A percentile compares a stretch with the other conserved stretches of the same genome.
These are phyloP conservation scores for Oryzias dopingdopingensis DNA, from an alignment of 2,797 vertebrate genomes.

Conservation along the genomic window DNA sequence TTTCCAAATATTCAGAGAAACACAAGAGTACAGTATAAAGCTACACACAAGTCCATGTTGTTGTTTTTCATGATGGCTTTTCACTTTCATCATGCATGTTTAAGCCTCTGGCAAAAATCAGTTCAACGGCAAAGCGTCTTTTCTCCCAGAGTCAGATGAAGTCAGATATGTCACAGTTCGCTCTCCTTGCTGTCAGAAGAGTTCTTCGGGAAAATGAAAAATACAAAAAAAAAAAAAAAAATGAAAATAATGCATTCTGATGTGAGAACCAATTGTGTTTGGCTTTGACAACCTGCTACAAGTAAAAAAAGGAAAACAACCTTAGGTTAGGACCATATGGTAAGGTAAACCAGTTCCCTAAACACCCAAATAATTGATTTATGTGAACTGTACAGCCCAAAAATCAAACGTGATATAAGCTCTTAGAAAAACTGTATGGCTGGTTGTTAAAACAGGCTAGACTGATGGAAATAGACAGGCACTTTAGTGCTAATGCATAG, in stretches of 20 bases:
- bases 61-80: constrained; percentile 10
- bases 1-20: constrained; percentile 39
- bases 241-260: constrained; percentile 40
- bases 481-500: constrained; percentile 77
- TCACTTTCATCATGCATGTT: constrained; percentile 34
- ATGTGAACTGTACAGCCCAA: constrained; percentile 63
- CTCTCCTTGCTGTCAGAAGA: constrained; percentile 18
- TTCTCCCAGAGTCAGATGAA: constrained; percentile 52
- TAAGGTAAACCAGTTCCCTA: constrained; percentile 44
- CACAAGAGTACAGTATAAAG: constrained; percentile 35
- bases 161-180: constrained; percentile 44
- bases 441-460: constrained; percentile 54
- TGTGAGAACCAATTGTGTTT: constrained; percentile 15
- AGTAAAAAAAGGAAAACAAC: constrained; percentile 12
- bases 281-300: no score
- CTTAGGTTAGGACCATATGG: constrained; percentile 32
- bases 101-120: constrained; percentile 17
- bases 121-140: constrained; percentile 56
- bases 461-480: constrained; percentile 54
- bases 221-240: constrained; percentile 18
- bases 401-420: constrained; percentile 59
- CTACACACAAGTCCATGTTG: constrained; percentile 17
- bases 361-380: constrained; percentile 48
- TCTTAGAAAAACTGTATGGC: constrained; percentile 50
- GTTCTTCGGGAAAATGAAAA: constrained; percentile 23